Evolutionary conservation across 2,113 vertebrate species (phyloP), one percentile per base, ranked within the genome.

Genomic region (Baryphthengus martii): DNA sequence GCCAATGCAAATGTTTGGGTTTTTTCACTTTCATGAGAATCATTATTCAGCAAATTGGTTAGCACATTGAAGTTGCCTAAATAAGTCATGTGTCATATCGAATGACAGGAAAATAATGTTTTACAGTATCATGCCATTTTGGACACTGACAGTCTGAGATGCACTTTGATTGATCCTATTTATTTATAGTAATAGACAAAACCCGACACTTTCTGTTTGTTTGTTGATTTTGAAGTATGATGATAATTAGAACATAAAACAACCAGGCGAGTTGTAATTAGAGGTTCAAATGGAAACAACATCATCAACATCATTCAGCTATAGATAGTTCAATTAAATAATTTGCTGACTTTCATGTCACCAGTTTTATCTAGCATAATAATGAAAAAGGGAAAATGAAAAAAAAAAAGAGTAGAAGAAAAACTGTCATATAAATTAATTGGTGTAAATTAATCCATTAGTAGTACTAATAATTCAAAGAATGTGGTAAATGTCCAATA

Each of bases 331-430:
- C 85, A 85, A 42, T 88, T 75, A 76, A 86, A 83, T 70, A 83
- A 89, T 93, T 86, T 88, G 61, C 58, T 93, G 78, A 94, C 75
- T 90, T 66, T 62, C 77, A 45, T 80, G 65, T 72, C 73, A 66
- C 45, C 25, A 79, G 29, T 45, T 91, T 88, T 85, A 62, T 74
- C 45, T 75, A 73, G 11, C 4, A 52, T 68, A 75, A 75, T 50
- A 95, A 72, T 77, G 58, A 74, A 73, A 90, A 37, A 8, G 26
- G 6, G 17, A 66, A 76, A 66, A 17, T 10, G 20, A 35, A 65
- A 61, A 62, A 55, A 66, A 17, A 47, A 52, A 68, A 45, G 63
- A 58, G 3, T 13, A 35, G 7, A 42, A 70, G 17, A 53, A 70
- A 89, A 70, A 17, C 17, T 91, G 24, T 74, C 42, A 91, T 74